phyloP scores from a whole-genome alignment of 2,888 invertebrate species.

The Exephanes ischioxanthus region DNA sequence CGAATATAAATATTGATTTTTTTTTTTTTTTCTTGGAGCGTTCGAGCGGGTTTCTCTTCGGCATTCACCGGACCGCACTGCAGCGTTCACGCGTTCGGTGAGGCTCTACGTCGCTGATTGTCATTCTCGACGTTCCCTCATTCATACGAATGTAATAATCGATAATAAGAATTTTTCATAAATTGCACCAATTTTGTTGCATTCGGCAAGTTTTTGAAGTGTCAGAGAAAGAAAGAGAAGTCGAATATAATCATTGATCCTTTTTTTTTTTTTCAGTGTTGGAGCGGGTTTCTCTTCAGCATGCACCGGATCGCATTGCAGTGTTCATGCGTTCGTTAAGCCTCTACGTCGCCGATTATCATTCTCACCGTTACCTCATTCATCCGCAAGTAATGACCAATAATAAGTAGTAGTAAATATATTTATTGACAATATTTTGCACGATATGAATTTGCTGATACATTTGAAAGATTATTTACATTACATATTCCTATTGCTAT shows the following conservation, averaged over 20 bases:
- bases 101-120: not conserved
- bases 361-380: constrained; percentile 66
- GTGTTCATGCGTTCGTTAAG: constrained; percentile 20
- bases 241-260: constrained; percentile 35
- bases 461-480: too few relatives aligned
- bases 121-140: constrained; percentile 69
- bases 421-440: too few relatives aligned
- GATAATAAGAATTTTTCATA: not conserved
- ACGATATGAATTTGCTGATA: too few relatives aligned
- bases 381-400: constrained; percentile 40
- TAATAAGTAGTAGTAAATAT: too few relatives aligned
- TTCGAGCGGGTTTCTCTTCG: constrained; percentile 15
- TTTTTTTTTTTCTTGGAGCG: not conserved
- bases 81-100: not conserved
- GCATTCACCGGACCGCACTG: constrained; percentile 4
- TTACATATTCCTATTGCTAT: too few relatives aligned
- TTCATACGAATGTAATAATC: constrained; percentile 42
- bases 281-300: constrained; percentile 4
- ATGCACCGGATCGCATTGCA: constrained; percentile 1
- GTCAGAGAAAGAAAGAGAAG: constrained; percentile 1
- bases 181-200: too few relatives aligned
- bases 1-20: constrained; percentile 42
- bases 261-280: not conserved
- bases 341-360: constrained; percentile 31
- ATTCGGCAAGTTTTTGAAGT: not conserved